These are phyloP conservation scores for Omphaloscelis lunosa DNA, from an alignment of 2,888 invertebrate genomes.

Conservation along the genomic window DNA sequence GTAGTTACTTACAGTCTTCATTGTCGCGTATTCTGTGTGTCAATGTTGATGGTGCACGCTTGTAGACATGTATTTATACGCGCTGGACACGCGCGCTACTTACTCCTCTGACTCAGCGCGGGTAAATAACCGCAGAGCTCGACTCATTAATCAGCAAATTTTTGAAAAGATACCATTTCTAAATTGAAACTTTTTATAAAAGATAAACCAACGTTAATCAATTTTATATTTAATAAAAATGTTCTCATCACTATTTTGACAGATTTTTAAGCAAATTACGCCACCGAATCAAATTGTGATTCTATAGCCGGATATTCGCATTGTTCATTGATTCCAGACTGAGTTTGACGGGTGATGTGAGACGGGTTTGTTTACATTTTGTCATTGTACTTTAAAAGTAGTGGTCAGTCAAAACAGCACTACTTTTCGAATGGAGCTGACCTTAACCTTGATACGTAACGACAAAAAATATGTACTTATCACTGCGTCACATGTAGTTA, in stretches of 20 bases:
- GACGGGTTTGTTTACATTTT: slow-evolving; percentile 17
- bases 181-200: slow-evolving; percentile 21
- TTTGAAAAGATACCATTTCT: slow-evolving; percentile 9
- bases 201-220: neutral
- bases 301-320: slow-evolving; percentile 44
- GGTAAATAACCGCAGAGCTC: slow-evolving; percentile 77
- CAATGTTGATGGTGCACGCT: slow-evolving; percentile 69
- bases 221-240: neutral
- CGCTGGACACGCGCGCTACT: slow-evolving; percentile 38
- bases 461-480: slow-evolving; percentile 35
- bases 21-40: slow-evolving; percentile 74
- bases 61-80: slow-evolving; percentile 79
- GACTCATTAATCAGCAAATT: slow-evolving; percentile 7
- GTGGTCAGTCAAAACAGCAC: slow-evolving; percentile 6
- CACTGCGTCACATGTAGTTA: slow-evolving; percentile 20
- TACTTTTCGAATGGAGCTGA: slow-evolving; percentile 31
- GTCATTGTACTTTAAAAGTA: slow-evolving; percentile 14
- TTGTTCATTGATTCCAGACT: slow-evolving; percentile 15
- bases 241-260: neutral
- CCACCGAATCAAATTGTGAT: slow-evolving; percentile 33
- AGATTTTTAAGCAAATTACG: neutral
- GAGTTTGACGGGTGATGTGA: too few relatives aligned
- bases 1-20: slow-evolving; percentile 83
- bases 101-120: slow-evolving; percentile 72
- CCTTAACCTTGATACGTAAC: slow-evolving; percentile 41